A percentile compares a stretch with the other conserved stretches of the same genome.
Evolutionary conservation across 1,140 invertebrate species (phyloP).

Genomic region (Saccostrea echinata): DNA sequence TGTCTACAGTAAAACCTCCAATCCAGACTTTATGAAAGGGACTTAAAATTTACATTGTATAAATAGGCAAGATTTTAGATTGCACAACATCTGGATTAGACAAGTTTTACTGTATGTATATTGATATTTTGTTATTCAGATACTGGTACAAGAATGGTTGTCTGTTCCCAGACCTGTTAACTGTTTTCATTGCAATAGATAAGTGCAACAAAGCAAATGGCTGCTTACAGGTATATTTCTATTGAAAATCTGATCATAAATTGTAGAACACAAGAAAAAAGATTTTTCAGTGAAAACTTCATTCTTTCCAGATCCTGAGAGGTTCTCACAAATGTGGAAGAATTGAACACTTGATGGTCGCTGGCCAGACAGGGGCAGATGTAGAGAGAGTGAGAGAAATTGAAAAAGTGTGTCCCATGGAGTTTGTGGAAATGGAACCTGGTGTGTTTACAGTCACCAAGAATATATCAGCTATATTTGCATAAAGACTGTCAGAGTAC

Average conservation of each 20-base stretch:
- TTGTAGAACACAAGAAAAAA: not conserved
- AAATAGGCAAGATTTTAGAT: too few relatives aligned
- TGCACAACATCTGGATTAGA: not conserved
- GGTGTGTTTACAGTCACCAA: slow-evolving; percentile 55
- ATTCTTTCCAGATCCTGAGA: slow-evolving; percentile 57
- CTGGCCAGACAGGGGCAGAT: slow-evolving; percentile 69
- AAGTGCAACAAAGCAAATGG: slow-evolving; percentile 63
- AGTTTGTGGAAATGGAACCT: slow-evolving; percentile 72
- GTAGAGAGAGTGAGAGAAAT: slow-evolving; percentile 66
- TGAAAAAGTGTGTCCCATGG: slow-evolving; percentile 57
- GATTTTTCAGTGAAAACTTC: not conserved
- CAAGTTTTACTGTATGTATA: not conserved
- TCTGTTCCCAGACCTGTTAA: slow-evolving; percentile 67
- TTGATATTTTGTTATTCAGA: slow-evolving; percentile 45
- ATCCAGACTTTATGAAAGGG: too few relatives aligned
- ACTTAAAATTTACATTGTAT: too few relatives aligned
- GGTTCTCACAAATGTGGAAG: slow-evolving; percentile 73
- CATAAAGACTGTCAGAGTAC: too few relatives aligned
- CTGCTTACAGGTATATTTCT: slow-evolving; percentile 62
- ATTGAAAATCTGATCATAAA: not conserved
- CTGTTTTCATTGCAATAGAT: slow-evolving; percentile 68
- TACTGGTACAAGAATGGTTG: slow-evolving; percentile 74
- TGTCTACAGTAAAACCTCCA: too few relatives aligned
- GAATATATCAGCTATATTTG: not conserved
- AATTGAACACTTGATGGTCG: slow-evolving; percentile 68